Percentiles rank a stretch among this genome's conserved stretches.
Evolutionary conservation across 2,113 vertebrate genomes (phyloP).

Genomic region (Ondatra zibethicus): DNA sequence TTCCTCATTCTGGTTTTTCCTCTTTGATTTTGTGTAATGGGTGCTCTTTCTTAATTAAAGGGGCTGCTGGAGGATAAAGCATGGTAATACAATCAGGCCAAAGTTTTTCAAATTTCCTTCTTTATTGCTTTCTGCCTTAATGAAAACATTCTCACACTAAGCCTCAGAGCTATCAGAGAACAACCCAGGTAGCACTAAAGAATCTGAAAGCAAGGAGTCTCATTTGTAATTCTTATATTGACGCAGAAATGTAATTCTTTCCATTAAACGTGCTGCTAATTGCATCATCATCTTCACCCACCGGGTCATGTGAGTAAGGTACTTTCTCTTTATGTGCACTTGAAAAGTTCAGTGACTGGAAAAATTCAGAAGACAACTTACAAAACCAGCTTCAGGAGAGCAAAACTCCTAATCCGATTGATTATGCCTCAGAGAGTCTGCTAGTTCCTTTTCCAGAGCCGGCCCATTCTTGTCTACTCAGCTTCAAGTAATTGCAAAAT

Average conservation of each 20-base stretch:
- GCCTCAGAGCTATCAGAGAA: conserved; percentile 64
- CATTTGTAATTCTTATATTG: background rate
- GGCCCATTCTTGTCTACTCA: conserved; percentile 60
- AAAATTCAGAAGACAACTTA: conserved; percentile 67
- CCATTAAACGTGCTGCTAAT: conserved; percentile 50
- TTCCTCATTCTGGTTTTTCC: conserved; percentile 67
- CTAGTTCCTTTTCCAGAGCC: conserved; percentile 69
- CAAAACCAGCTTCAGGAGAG: conserved; percentile 61
- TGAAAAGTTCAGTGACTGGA: conserved; percentile 51
- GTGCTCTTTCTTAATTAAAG: conserved; percentile 78
- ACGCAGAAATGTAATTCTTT: conserved; percentile 33
- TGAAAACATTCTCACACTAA: conserved; percentile 81
- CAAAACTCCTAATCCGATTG: conserved; percentile 72
- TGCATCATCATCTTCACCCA: conserved; percentile 47
- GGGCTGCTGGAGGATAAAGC: conserved; percentile 69
- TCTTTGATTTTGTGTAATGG: conserved; percentile 72
- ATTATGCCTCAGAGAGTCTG: conserved; percentile 78
- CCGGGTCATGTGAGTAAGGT: background rate
- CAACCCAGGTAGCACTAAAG: conserved; percentile 4
- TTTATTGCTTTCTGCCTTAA: conserved; percentile 80
- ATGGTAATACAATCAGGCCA: conserved; percentile 73
- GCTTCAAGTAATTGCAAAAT: conserved; percentile 74
- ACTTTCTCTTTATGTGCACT: conserved; percentile 34
- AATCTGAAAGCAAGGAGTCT: conserved; percentile 24
- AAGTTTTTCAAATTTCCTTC: conserved; percentile 76